Base-by-base conservation (phyloP, 2,113 vertebrate species). In the Donacobius atricapilla region DNA sequence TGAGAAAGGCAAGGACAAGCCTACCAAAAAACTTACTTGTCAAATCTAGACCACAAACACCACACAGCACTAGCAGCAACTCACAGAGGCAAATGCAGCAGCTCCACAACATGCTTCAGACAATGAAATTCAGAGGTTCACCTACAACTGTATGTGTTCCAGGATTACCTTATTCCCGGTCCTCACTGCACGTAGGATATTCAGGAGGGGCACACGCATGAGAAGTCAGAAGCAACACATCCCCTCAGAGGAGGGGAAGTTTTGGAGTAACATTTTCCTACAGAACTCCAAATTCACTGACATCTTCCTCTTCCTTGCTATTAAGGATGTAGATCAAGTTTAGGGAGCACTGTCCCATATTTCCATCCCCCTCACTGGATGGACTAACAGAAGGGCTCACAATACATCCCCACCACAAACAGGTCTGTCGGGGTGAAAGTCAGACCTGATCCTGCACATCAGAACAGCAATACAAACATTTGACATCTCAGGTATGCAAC, bases 331-430 rank as follows among this genome's bases (percentile, higher is more conserved):
- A 57, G 65, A 70, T 44, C 50, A 77, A 73, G 19, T 14, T 70
- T 19, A 44, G 1, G 1, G 5, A 51, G 22, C 57, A 53, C 1
- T 61, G 22, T 31, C 37, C 24, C n/a, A 3, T 16, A 37, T 57
- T 82, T 83, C n/a, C 17, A 44, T 7, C 35, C 9, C 31, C 10
- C 3, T 14, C 31, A 35, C 54, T 23, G 8, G 54, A 51, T 2
- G 2, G 60, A 50, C 22, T 81, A 68, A 61, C 2, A 0, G 19
- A 50, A 69, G 7, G 13, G 18, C 30, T 79, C 19, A 63, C n/a
- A 68, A 80, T 25, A 45, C 4, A 51, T 10, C 18, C 66, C 31
- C 10, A 61, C 22, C 24, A 71, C 57, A 86, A 63, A 66, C 2
- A 13, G 9, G 10, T 58, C 37, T 83, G 28, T 20, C 44, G 6